phyloP scores from a whole-genome alignment of 2,113 vertebrate genomes.

The Micronycteris hirsuta region DNA sequence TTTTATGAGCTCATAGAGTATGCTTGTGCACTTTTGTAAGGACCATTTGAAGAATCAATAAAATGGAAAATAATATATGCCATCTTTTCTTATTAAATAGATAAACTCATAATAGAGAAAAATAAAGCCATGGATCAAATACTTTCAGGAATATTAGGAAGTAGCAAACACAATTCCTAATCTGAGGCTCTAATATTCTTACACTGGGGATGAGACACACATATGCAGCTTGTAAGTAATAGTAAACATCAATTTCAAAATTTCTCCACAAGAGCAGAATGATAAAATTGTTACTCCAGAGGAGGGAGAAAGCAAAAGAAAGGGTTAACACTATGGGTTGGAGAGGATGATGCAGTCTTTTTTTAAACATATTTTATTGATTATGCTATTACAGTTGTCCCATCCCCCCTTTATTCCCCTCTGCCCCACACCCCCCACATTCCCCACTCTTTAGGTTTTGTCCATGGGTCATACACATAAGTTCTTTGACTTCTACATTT shows the following conservation, averaged over 20 bases:
- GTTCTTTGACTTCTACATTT: no score
- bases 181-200: neutral
- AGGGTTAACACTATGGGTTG: neutral
- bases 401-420: no score
- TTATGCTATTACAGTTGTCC: no score
- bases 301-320: neutral
- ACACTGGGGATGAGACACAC: neutral
- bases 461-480: no score
- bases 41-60: neutral
- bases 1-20: neutral
- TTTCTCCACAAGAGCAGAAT: neutral
- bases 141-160: neutral
- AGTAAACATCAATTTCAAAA: neutral
- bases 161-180: neutral
- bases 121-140: neutral
- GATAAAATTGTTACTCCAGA: neutral
- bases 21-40: neutral
- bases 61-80: neutral
- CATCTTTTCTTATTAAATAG: neutral
- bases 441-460: no score
- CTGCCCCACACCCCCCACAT: no score
- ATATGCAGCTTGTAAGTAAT: neutral
- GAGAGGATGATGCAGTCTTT: neutral
- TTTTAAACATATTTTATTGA: no score
- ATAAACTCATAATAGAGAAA: neutral